Evolutionary conservation across 2,113 vertebrate species (phyloP), one percentile per base, ranked within the genome.

Genomic region (Scomber japonicus): DNA sequence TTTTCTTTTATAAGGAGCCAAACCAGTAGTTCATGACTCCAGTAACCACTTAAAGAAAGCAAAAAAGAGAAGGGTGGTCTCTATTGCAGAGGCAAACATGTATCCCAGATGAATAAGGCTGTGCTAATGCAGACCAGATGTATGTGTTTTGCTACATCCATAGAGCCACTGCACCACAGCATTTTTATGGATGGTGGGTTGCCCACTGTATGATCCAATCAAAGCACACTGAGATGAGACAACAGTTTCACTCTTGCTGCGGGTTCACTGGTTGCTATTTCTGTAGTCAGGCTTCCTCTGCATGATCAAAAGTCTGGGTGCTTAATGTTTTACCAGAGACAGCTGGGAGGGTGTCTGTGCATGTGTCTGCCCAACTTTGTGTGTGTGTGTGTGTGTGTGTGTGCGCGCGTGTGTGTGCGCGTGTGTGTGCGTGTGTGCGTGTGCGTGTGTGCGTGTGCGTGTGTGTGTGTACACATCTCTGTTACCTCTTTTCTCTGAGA

Each of bases 91-190:
- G 44, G 44, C 55, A 78, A 72, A 80, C 71, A 54, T 71, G 51
- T 54, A 64, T 51, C 74, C 84, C 84, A 79, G 56, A 88, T 78
- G 82, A 91, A 74, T 62, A 83, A 67, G n/a, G 19, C 56, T 13
- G 35, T 16, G 63, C 74, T 88, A 90, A 92, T 81, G 80, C 73
- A 69, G 71, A 86, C 72, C 91, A 93, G 88, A 93, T 90, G 89
- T 21, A 31, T 62, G 82, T 27, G 62, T 80, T 65, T 77, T 69
- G 74, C 69, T 72, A 40, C 55, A 72, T 40, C 71, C 53, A 9
- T 48, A 63, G 63, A 53, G 53, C 90, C 57, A 35, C 80, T 67
- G 49, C 80, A 73, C 75, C 27, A 4, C 82, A 68, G 74, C 50
- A 77, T 79, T 78, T 71, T 86, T 77, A 71, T 51, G 61, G 82